These are phyloP conservation scores for Vultur gryphus DNA, from an alignment of 2,797 vertebrate species.

Conservation along the genomic window DNA sequence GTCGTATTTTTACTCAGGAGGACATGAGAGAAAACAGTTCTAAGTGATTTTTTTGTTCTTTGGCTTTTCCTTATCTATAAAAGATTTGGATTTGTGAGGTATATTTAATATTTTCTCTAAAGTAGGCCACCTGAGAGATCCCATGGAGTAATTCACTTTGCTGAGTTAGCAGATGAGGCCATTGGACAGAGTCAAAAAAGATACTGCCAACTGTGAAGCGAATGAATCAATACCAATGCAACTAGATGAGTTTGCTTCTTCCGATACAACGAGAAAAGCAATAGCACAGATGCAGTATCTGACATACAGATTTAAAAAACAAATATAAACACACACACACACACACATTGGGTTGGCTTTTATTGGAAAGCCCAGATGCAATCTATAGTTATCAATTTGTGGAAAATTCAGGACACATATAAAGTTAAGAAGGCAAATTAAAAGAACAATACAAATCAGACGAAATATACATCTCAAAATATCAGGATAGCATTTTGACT, in stretches of 20 bases:
- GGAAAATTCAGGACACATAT: constrained; percentile 83
- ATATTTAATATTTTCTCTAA: constrained; percentile 56
- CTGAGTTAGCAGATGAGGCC: constrained; percentile 51
- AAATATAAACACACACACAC: constrained; percentile 57
- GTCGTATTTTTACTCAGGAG: constrained; percentile 39
- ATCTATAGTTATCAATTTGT: constrained; percentile 81
- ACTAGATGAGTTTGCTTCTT: background rate
- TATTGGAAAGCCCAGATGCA: constrained; percentile 84
- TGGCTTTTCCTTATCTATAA: background rate
- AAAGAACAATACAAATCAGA: constrained; percentile 84
- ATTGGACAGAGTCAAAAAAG: constrained; percentile 5
- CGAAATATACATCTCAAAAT: constrained; percentile 84
- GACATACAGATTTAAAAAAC: constrained; percentile 39
- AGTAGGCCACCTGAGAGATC: constrained; percentile 56
- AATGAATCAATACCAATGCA: constrained; percentile 20
- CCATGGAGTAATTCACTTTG: constrained; percentile 32
- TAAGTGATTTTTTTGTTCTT: background rate
- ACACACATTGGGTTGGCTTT: constrained; percentile 79
- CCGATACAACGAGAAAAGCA: background rate
- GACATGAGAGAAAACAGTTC: constrained; percentile 19
- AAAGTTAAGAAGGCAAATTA: constrained; percentile 83
- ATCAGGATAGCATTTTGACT: constrained; percentile 81
- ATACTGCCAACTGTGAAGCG: constrained; percentile 22
- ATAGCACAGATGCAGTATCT: background rate
- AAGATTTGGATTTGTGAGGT: constrained; percentile 38